A percentile compares a stretch with the other conserved stretches of the same genome.
phyloP scores from a whole-genome alignment of 2,797 vertebrate genomes.

The Arctocebus calabarensis region DNA sequence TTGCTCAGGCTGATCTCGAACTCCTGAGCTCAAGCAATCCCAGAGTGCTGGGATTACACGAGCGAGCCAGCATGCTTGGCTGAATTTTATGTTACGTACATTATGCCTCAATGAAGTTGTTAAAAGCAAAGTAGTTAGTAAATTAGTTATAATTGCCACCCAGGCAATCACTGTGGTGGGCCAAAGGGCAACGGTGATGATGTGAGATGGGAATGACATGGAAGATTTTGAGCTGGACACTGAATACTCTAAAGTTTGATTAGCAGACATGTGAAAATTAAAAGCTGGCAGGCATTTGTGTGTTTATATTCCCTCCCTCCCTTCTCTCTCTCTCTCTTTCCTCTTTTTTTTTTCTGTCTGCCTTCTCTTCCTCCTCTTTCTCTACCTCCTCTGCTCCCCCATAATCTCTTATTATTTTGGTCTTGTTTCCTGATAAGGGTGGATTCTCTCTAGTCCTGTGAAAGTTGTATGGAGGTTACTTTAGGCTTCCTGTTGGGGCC shows the following conservation, averaged over 20 bases:
- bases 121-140: conserved; percentile 56
- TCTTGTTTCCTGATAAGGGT: not conserved
- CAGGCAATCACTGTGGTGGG: not conserved
- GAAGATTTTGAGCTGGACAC: not conserved
- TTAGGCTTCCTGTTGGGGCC: not conserved
- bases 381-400: too few species aligned
- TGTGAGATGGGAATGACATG: not conserved
- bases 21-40: too few species aligned
- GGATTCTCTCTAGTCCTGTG: not conserved
- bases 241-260: not conserved
- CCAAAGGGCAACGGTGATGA: not conserved
- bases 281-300: not conserved
- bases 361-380: too few species aligned
- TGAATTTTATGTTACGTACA: conserved; percentile 26
- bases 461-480: not conserved
- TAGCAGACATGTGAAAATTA: not conserved
- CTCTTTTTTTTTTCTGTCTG: not conserved
- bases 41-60: too few species aligned
- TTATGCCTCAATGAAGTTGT: conserved; percentile 16
- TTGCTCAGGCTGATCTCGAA: too few species aligned
- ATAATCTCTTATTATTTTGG: not conserved
- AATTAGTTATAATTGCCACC: conserved; percentile 23
- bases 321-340: not conserved
- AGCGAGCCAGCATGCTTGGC: too few species aligned
- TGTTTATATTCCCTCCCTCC: not conserved